Percentiles rank a stretch among this genome's conserved stretches.
Conservation (phyloP, 1,140 invertebrate species). For the Scaptomyza graminum region DNA sequence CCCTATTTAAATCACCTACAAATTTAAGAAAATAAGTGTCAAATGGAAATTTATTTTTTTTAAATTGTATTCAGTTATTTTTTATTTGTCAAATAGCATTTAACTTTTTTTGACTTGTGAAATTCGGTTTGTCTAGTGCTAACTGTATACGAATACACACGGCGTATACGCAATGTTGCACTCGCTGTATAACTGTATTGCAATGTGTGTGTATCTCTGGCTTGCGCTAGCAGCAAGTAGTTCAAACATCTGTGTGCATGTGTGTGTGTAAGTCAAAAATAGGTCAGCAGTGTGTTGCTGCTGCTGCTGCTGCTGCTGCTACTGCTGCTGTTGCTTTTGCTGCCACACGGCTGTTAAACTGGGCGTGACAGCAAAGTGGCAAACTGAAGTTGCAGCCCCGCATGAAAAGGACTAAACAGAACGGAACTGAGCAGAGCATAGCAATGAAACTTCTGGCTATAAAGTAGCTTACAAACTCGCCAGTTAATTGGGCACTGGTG, state of each 20-base stretch:
- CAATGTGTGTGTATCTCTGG: conserved; percentile 22
- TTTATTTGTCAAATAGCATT: too few relatives aligned
- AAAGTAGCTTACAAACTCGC: conserved; percentile 43
- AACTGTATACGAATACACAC: conserved; percentile 3
- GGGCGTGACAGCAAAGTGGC: conserved; percentile 75
- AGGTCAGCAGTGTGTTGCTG: conserved; percentile 60
- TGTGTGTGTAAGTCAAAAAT: conserved; percentile 56
- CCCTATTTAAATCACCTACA: background rate
- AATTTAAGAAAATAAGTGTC: too few relatives aligned
- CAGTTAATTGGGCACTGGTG: conserved; percentile 66
- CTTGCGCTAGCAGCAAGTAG: conserved; percentile 67
- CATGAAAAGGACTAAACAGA: background rate
- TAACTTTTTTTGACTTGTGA: too few relatives aligned
- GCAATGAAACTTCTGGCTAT: conserved; percentile 25
- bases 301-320: conserved; percentile 28
- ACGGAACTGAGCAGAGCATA: background rate
- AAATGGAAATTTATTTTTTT: background rate
- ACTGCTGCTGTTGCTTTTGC: background rate
- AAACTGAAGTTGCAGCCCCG: conserved; percentile 71
- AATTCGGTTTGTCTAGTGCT: background rate
- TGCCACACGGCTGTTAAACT: conserved; percentile 60
- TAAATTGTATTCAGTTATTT: background rate
- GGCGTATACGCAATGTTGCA: conserved; percentile 42
- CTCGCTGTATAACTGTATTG: background rate
- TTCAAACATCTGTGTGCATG: conserved; percentile 62